Percentiles rank a stretch among this genome's conserved stretches.
Conservation (phyloP, 2,797 vertebrate genomes). For the Pterois miles region DNA sequence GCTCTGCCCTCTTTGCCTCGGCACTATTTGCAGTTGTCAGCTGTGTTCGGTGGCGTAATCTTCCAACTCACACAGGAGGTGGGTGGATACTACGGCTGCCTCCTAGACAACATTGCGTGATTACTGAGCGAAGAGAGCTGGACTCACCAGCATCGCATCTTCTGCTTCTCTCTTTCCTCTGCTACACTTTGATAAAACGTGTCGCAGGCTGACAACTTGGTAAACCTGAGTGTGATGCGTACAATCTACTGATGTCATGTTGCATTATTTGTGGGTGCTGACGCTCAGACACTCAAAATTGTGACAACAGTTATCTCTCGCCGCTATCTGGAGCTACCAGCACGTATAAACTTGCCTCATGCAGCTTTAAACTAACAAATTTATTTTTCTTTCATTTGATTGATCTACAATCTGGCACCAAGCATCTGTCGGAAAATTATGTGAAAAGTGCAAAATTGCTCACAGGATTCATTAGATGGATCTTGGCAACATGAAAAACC, state of each 20-base stretch:
- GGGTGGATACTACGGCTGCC: not conserved
- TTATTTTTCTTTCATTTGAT: not conserved
- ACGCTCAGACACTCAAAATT: constrained; percentile 30
- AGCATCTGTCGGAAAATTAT: constrained; percentile 23
- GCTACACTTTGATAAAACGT: constrained; percentile 47
- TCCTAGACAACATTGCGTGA: constrained; percentile 9
- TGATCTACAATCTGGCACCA: constrained; percentile 11
- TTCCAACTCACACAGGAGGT: not conserved
- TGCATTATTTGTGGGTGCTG: constrained; percentile 43
- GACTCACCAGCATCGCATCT: constrained; percentile 35
- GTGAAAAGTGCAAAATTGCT: constrained; percentile 9
- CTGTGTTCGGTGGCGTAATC: constrained; percentile 24
- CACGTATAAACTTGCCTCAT: not conserved
- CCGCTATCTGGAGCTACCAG: constrained; percentile 10
- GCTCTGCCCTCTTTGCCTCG: not conserved
- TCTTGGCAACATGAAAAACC: constrained; percentile 30
- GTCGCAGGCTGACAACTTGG: constrained; percentile 53
- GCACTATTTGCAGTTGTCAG: constrained; percentile 32
- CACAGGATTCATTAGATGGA: constrained; percentile 3
- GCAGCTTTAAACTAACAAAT: constrained; percentile 23
- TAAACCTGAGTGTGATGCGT: constrained; percentile 33
- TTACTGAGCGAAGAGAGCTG: not conserved
- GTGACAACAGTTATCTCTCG: constrained; percentile 29
- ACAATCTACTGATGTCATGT: constrained; percentile 48
- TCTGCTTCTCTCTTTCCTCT: constrained; percentile 27